Conservation (phyloP, 2,797 vertebrate genomes). For the Myotis vivesi region DNA sequence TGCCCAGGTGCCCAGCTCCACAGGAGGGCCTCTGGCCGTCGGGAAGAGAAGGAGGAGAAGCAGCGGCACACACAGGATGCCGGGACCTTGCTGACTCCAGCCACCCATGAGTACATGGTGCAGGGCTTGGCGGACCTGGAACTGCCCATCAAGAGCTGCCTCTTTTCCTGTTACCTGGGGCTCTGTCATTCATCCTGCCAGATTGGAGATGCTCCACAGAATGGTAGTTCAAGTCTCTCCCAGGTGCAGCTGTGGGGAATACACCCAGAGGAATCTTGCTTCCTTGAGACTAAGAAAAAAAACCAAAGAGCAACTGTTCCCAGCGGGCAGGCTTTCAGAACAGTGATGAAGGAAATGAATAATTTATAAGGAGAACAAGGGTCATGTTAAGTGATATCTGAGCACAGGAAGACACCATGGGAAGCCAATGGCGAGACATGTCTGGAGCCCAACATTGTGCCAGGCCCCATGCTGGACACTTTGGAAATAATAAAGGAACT, state of each 20-base stretch:
- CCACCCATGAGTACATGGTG: background rate
- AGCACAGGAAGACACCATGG: background rate
- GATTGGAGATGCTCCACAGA: background rate
- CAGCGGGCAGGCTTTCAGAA: background rate
- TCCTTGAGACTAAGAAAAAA: background rate
- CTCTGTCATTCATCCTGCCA: background rate
- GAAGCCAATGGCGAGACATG: background rate
- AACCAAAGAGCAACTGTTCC: background rate
- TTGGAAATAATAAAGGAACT: background rate
- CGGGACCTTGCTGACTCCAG: background rate
- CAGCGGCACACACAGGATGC: rapidly evolving
- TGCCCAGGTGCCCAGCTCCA: background rate
- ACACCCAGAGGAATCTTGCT: background rate
- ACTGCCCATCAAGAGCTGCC: background rate
- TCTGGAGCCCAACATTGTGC: background rate
- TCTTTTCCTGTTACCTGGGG: background rate
- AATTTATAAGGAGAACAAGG: background rate
- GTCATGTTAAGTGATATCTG: background rate
- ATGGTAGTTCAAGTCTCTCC: background rate
- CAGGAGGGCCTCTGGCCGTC: background rate
- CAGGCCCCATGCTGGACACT: background rate
- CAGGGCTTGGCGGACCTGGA: background rate
- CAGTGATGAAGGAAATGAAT: background rate
- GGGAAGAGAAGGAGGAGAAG: background rate
- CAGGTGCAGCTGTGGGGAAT: background rate